Evolutionary conservation across 2,113 vertebrate species (phyloP).

Genomic region (Silurus asotus): DNA sequence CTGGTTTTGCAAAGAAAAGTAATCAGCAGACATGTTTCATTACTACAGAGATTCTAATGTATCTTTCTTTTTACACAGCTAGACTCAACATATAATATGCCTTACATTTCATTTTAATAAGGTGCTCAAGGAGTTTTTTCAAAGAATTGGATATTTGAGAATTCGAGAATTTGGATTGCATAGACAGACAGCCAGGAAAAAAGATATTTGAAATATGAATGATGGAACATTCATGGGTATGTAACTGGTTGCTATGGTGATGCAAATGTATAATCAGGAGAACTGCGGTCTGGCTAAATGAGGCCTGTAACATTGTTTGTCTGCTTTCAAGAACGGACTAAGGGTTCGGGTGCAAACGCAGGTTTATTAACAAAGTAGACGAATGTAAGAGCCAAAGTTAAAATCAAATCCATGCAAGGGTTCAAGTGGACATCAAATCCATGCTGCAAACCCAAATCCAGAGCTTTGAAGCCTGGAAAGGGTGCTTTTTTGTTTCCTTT

Average conservation of each 20-base stretch:
- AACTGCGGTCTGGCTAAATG: neutral
- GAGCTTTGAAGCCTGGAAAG: neutral
- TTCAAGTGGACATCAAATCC: neutral
- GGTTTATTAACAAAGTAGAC: neutral
- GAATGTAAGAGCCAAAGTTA: neutral
- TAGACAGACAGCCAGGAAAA: neutral
- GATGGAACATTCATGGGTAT: neutral
- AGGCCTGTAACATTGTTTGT: neutral
- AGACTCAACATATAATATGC: neutral
- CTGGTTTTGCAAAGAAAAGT: neutral
- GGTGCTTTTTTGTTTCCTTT: neutral
- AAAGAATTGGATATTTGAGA: neutral
- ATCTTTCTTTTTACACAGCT: neutral
- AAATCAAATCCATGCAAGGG: neutral
- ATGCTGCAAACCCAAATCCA: neutral
- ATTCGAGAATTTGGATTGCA: neutral
- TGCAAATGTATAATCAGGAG: neutral
- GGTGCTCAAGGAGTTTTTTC: neutral
- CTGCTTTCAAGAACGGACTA: neutral
- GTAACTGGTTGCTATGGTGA: neutral
- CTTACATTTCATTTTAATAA: neutral
- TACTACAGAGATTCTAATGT: slow-evolving; percentile 6
- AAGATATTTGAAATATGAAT: neutral
- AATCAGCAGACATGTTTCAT: neutral
- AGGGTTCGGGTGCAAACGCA: neutral